Conservation (phyloP, 2,113 vertebrate species). For the Poeciliopsis prolifica region DNA sequence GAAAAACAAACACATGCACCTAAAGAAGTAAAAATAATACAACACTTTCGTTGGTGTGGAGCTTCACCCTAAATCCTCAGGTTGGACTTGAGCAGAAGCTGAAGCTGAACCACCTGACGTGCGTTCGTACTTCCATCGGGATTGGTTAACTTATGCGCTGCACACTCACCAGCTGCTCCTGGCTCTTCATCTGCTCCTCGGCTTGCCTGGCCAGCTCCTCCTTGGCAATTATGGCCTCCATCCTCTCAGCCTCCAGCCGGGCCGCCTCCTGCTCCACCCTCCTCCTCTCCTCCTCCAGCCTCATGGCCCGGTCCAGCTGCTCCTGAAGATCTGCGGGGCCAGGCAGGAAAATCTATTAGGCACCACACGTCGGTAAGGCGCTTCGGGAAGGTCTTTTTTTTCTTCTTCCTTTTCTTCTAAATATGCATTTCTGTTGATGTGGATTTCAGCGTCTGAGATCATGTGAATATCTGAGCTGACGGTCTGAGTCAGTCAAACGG, state of each 20-base stretch:
- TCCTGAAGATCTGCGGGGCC: slow-evolving; percentile 86
- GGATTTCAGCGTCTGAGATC: no score
- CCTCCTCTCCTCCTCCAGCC: slow-evolving; percentile 91
- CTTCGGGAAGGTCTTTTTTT: neutral
- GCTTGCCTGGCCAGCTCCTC: slow-evolving; percentile 92
- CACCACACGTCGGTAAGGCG: no score
- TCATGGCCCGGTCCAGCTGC: slow-evolving; percentile 89
- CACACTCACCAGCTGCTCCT: slow-evolving; percentile 93
- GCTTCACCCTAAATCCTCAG: neutral
- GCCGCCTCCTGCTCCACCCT: slow-evolving; percentile 89
- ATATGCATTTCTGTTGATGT: neutral
- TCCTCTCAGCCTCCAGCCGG: slow-evolving; percentile 90
- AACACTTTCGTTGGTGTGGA: neutral
- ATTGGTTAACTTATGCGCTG: slow-evolving; percentile 44
- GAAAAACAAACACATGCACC: neutral
- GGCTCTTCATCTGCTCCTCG: slow-evolving; percentile 91
- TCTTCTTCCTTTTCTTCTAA: neutral
- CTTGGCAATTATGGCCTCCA: slow-evolving; percentile 92
- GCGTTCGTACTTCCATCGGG: slow-evolving; percentile 22
- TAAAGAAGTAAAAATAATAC: neutral
- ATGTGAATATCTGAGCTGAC: neutral
- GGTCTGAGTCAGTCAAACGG: neutral
- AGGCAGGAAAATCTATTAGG: slow-evolving; percentile 11
- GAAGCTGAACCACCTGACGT: neutral
- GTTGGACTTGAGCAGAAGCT: neutral